Conservation (phyloP, 2,888 invertebrate species). For the Heliconius erato region DNA sequence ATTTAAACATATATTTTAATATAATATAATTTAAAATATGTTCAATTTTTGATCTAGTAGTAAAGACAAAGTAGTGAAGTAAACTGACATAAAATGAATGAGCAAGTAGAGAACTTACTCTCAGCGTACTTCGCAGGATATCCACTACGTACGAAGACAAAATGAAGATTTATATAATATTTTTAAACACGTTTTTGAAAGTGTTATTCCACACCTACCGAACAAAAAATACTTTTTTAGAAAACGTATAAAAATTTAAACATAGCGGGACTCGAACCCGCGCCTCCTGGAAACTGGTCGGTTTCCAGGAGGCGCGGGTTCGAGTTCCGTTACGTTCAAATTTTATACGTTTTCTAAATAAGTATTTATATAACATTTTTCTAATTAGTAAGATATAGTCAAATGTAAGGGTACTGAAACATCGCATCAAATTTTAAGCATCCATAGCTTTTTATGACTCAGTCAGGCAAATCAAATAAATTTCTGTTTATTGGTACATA, state of each 20-base stretch:
- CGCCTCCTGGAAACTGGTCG: no score
- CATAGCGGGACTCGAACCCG: no score
- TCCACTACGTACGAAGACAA: not conserved
- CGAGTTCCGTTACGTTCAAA: no score
- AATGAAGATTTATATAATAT: not conserved
- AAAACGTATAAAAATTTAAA: no score
- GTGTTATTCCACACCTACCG: no score
- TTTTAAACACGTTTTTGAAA: no score
- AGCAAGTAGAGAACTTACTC: no score
- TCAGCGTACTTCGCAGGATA: no score
- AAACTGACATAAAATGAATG: not conserved
- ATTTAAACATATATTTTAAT: not conserved
- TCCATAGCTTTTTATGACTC: conserved; percentile 19
- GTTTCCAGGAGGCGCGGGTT: no score
- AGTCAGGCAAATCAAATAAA: conserved; percentile 31
- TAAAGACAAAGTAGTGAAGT: not conserved
- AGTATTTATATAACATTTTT: not conserved
- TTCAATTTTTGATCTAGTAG: not conserved
- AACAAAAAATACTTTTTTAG: no score
- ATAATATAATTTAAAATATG: not conserved
- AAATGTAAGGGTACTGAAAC: conserved; percentile 14
- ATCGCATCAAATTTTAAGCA: conserved; percentile 4
- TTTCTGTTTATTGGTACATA: conserved; percentile 32
- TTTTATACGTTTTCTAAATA: no score
- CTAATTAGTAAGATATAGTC: not conserved